Conservation (phyloP, 2,888 invertebrate species). For the Atethmia centrago region DNA sequence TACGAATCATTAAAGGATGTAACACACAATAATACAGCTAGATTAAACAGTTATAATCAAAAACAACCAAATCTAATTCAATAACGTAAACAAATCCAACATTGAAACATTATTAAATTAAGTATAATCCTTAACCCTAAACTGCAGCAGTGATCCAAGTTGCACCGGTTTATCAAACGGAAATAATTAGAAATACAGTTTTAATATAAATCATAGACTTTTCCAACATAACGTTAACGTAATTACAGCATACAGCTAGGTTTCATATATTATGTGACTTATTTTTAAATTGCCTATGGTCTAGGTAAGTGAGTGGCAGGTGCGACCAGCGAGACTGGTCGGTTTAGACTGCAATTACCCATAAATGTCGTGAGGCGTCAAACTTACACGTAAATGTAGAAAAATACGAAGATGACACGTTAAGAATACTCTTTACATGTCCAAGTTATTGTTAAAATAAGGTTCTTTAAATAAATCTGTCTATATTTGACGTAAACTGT, state of each 20-base stretch:
- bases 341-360: constrained; percentile 76
- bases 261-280: constrained; percentile 60
- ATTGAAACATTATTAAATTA: constrained; percentile 44
- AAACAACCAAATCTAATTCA: constrained; percentile 37
- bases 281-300: constrained; percentile 63
- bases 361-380: constrained; percentile 83
- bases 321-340: constrained; percentile 67
- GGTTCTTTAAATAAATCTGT: constrained; percentile 41
- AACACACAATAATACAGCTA: constrained; percentile 10
- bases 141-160: constrained; percentile 15
- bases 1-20: constrained; percentile 19
- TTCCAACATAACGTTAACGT: constrained; percentile 52
- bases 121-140: constrained; percentile 31
- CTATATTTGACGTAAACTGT: constrained; percentile 27
- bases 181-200: constrained; percentile 29
- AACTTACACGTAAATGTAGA: constrained; percentile 64
- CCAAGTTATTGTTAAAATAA: constrained; percentile 54
- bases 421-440: constrained; percentile 50
- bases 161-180: constrained; percentile 3
- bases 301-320: constrained; percentile 70
- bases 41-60: constrained; percentile 22
- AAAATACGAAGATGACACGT: constrained; percentile 66
- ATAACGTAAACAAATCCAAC: constrained; percentile 30
- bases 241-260: constrained; percentile 55
- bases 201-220: constrained; percentile 55